Base-by-base conservation (phyloP, 2,888 invertebrate genomes). In the Clivina fossor region DNA sequence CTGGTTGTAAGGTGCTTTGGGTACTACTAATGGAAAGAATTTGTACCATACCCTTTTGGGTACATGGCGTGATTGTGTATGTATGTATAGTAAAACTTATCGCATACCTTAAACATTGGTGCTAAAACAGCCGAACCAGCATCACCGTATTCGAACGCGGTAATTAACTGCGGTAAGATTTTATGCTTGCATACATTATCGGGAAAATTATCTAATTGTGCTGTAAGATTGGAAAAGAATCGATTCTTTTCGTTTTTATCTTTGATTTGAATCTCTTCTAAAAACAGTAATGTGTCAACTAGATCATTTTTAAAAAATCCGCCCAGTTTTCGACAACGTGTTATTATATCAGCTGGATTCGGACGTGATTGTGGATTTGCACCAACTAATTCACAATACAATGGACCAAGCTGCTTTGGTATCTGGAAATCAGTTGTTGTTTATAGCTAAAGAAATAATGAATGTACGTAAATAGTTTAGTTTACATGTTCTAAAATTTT, bases 241-340 rank as follows among this genome's bases (percentile, higher is more conserved):
- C 88, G 80, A 61, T 86, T 87, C 68, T 96, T 97, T 68, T 98
- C 98, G 56, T 84, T 83, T 67, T 90, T 88, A 61, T 96, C 96
- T 72, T 95, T 95, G 57, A 97, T 93, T 80, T 96, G 90, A 65
- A 98, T 97, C 76, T 99, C 97, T 74, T 98, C 98, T 53, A 99
- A 79, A 72, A 98, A 99, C 18, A 97, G 75, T 73, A 99, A 83
- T 9, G 94, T 88, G 68, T 98, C 95, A 56, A 99, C 94, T 64
- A 98, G 83, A 70, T 93, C 91, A 69, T 98, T 98, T 73, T 94
- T 93, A 73, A 98, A 93, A 71, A 92, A 97, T 2, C 95, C 94
- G 47, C 90, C 90, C 19, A 86, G 78, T 75, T 90, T 88, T 47
- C 93, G 83, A 76, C 94, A 93, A 61, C 90, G 84, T 20, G 90